Evolutionary conservation across 1,140 invertebrate species (phyloP).

Genomic region (Teleogryllus occipitalis): DNA sequence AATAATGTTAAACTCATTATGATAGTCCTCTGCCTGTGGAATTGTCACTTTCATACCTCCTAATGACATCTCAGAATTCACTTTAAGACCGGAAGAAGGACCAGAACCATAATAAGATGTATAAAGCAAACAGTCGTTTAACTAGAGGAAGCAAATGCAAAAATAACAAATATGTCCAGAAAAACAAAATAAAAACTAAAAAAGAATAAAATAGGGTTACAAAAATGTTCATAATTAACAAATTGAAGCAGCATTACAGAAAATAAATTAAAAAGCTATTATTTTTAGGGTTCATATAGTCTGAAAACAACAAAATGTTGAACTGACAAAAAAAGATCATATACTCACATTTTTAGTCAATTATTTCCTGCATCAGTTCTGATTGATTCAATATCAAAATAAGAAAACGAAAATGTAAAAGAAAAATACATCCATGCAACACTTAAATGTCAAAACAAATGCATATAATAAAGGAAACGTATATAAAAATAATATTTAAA

Average conservation of each 20-base stretch:
- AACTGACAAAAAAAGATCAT: too few species aligned
- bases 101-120: conserved; percentile 44
- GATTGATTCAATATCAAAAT: too few species aligned
- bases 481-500: too few species aligned
- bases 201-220: background rate
- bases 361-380: too few species aligned
- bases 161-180: conserved; percentile 7
- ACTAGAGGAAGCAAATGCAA: conserved; percentile 38
- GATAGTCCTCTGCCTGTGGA: conserved; percentile 40
- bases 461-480: too few species aligned
- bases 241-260: background rate
- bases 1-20: conserved; percentile 53
- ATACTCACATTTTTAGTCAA: too few species aligned
- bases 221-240: background rate
- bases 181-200: background rate
- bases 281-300: background rate
- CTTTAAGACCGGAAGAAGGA: conserved; percentile 40
- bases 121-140: conserved; percentile 62
- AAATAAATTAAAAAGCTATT: conserved; percentile 18
- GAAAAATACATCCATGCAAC: too few species aligned
- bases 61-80: conserved; percentile 53
- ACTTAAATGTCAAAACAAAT: too few species aligned
- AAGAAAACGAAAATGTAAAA: too few species aligned
- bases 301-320: too few species aligned
- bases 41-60: conserved; percentile 53